Evolutionary conservation across 2,113 vertebrate genomes (phyloP).

Genomic region (Carlito syrichta): DNA sequence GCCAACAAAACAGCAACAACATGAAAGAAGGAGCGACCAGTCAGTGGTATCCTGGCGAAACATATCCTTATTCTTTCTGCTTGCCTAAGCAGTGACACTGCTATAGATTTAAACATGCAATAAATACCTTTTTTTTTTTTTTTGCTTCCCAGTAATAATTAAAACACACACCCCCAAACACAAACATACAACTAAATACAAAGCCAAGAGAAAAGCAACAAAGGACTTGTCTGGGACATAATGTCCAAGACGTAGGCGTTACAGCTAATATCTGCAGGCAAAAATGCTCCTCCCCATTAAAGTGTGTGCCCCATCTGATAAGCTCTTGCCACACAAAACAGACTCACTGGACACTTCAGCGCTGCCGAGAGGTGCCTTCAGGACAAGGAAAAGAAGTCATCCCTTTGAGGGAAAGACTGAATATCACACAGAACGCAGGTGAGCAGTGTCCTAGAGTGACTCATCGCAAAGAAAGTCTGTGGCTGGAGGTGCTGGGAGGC

Average conservation of each 20-base stretch:
- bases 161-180: slow-evolving; percentile 39
- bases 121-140: slow-evolving; percentile 30
- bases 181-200: neutral
- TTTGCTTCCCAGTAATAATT: slow-evolving; percentile 36
- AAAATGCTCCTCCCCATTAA: neutral
- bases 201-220: neutral
- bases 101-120: slow-evolving; percentile 15
- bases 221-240: neutral
- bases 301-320: neutral
- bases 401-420: neutral
- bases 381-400: neutral
- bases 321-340: neutral
- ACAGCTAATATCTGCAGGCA: neutral
- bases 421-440: neutral
- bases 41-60: slow-evolving; percentile 16
- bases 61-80: slow-evolving; percentile 3
- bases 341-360: neutral
- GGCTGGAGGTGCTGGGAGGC: neutral
- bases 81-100: neutral
- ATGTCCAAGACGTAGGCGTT: neutral
- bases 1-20: slow-evolving; percentile 32
- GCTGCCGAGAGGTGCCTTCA: neutral
- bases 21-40: neutral
- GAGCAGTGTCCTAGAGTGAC: too few species aligned
- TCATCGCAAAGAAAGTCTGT: neutral